Percentiles rank a stretch among this genome's conserved stretches.
Evolutionary conservation across 2,113 vertebrate species (phyloP).

Genomic region (Crypturellus undulatus): DNA sequence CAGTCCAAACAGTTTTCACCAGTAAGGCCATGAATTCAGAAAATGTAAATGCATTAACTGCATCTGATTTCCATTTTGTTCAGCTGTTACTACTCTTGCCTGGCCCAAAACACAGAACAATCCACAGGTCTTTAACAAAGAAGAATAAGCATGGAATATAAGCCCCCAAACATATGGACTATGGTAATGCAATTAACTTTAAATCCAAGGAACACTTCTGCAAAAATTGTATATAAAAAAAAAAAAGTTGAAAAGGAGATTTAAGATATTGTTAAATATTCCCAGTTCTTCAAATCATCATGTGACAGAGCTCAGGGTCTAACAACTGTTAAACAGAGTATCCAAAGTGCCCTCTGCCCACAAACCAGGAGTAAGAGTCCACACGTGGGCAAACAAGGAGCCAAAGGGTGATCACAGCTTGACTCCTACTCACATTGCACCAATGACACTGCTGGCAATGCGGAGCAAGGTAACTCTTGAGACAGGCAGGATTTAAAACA

Average conservation of each 20-base stretch:
- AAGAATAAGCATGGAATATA: neutral
- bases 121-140: neutral
- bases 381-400: neutral
- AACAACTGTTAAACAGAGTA: neutral
- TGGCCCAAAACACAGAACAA: neutral
- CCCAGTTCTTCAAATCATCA: neutral
- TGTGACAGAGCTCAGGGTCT: neutral
- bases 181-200: neutral
- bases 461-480: neutral
- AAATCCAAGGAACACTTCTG: neutral
- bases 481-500: neutral
- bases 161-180: accelerated
- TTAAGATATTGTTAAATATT: neutral
- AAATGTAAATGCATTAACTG: neutral
- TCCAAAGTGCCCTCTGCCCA: neutral
- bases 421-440: neutral
- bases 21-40: neutral
- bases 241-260: neutral
- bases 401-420: neutral
- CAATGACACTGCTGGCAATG: neutral
- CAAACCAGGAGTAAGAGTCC: neutral
- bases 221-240: neutral
- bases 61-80: neutral
- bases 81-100: neutral
- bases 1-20: neutral